Percentiles rank a stretch among this genome's conserved stretches.
Conservation (phyloP, 1,140 invertebrate genomes). For the Drosophila ercepeae region DNA sequence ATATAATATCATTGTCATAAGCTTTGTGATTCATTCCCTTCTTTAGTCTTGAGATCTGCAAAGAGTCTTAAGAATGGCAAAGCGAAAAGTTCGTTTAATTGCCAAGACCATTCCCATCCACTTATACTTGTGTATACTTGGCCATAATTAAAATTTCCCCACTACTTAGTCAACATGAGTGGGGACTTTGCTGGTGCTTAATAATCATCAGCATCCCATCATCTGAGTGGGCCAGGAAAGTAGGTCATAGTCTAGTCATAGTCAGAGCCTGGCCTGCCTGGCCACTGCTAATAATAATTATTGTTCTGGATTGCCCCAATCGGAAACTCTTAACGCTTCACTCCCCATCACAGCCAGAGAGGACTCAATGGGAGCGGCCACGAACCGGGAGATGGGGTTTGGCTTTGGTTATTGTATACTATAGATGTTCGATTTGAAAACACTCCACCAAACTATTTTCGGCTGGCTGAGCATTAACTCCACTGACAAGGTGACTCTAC, state of each 20-base stretch:
- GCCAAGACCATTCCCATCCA: slow-evolving; percentile 26
- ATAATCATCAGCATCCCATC: slow-evolving; percentile 16
- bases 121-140: slow-evolving; percentile 37
- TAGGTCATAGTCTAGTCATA: slow-evolving; percentile 60
- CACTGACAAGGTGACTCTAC: slow-evolving; percentile 8
- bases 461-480: slow-evolving; percentile 55
- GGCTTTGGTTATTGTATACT: no score
- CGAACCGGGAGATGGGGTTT: slow-evolving; percentile 14
- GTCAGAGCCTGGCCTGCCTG: slow-evolving; percentile 28
- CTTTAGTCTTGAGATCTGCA: neutral
- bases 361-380: slow-evolving; percentile 6
- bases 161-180: slow-evolving; percentile 38
- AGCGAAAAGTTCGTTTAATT: slow-evolving; percentile 19
- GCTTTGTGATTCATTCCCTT: no score
- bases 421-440: slow-evolving; percentile 32
- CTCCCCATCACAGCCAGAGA: slow-evolving; percentile 18
- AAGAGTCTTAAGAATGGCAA: slow-evolving; percentile 3
- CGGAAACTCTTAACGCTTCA: slow-evolving; percentile 69
- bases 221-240: slow-evolving; percentile 40
- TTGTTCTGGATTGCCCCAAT: slow-evolving; percentile 39
- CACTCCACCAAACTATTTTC: slow-evolving; percentile 58
- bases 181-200: slow-evolving; percentile 4
- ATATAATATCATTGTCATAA: neutral
- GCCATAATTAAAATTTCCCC: slow-evolving; percentile 46
- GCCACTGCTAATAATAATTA: slow-evolving; percentile 52